phyloP scores from a whole-genome alignment of 2,113 vertebrate genomes.

The Budorcas taxicolor region DNA sequence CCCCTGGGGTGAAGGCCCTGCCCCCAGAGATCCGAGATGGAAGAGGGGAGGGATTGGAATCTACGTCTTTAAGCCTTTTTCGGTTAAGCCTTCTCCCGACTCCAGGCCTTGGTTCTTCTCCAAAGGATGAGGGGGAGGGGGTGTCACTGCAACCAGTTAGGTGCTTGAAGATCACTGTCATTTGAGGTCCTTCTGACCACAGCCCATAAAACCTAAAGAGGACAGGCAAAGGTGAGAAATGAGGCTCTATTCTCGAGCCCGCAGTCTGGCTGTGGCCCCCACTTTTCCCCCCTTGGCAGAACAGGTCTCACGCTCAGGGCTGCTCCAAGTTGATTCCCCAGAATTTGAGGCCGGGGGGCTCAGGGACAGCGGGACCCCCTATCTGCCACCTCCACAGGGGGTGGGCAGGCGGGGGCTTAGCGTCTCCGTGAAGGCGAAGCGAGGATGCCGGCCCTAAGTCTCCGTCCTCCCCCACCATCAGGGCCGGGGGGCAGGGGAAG shows the following conservation, averaged over 20 bases:
- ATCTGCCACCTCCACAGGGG: slow-evolving; percentile 85
- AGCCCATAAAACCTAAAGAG: not conserved
- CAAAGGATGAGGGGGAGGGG: not conserved
- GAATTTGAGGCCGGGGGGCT: slow-evolving; percentile 83
- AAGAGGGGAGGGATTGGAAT: slow-evolving; percentile 17
- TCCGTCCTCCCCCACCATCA: slow-evolving; percentile 84
- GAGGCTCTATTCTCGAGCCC: not conserved
- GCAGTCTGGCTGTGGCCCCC: not conserved
- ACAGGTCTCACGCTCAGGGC: slow-evolving; percentile 53
- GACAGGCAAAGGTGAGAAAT: not conserved
- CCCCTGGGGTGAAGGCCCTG: slow-evolving; percentile 43
- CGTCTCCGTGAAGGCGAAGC: slow-evolving; percentile 73
- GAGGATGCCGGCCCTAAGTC: slow-evolving; percentile 83
- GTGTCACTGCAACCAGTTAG: slow-evolving; percentile 3
- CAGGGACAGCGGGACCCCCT: slow-evolving; percentile 82
- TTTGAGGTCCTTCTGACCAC: not conserved
- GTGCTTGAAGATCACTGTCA: slow-evolving; percentile 57
- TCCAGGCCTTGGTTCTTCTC: not conserved
- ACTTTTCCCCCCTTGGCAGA: not conserved
- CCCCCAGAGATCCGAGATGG: slow-evolving; percentile 1
- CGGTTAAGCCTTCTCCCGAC: not conserved
- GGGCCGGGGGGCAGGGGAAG: slow-evolving; percentile 83
- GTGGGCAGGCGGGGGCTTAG: slow-evolving; percentile 77
- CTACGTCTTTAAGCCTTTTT: not conserved
- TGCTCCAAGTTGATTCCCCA: slow-evolving; percentile 75